Percentiles rank a stretch among this genome's conserved stretches.
phyloP scores from a whole-genome alignment of 2,888 invertebrate genomes.

The Lepidocyrtoides sp. region DNA sequence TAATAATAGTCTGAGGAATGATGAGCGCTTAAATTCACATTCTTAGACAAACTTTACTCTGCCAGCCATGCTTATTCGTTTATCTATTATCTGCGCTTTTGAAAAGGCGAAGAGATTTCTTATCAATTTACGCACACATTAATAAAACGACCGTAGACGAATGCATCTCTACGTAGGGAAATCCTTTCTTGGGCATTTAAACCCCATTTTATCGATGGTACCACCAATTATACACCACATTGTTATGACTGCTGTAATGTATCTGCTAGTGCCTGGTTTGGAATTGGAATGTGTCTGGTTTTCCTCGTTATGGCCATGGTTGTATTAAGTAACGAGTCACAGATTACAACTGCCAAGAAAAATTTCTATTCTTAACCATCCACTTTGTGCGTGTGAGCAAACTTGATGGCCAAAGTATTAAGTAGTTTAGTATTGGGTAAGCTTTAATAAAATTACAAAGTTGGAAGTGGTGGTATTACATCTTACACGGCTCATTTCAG shows the following conservation, averaged over 20 bases:
- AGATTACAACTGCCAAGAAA: background rate
- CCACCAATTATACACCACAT: conserved; percentile 66
- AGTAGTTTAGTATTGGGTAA: background rate
- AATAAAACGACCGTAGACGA: conserved; percentile 29
- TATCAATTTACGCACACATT: conserved; percentile 59
- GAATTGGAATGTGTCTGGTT: conserved; percentile 55
- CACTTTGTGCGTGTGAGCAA: background rate
- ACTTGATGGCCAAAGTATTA: too few species aligned
- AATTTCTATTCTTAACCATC: background rate
- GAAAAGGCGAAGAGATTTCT: conserved; percentile 38
- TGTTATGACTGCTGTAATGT: conserved; percentile 47
- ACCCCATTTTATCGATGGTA: conserved; percentile 65
- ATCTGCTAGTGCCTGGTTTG: conserved; percentile 38
- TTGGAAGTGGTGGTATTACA: background rate
- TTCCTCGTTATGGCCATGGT: conserved; percentile 8
- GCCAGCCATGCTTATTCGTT: conserved; percentile 3
- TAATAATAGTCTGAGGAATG: background rate
- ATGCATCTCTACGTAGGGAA: background rate
- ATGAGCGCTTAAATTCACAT: background rate
- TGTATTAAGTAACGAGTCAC: too few species aligned
- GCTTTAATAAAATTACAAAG: conserved; percentile 25
- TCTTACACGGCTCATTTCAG: conserved; percentile 53
- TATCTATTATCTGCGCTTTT: conserved; percentile 19
- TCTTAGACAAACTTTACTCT: background rate
- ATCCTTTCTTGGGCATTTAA: conserved; percentile 67